Base-by-base conservation (phyloP, 2,113 vertebrate genomes). In the Cranoglanis bouderius region DNA sequence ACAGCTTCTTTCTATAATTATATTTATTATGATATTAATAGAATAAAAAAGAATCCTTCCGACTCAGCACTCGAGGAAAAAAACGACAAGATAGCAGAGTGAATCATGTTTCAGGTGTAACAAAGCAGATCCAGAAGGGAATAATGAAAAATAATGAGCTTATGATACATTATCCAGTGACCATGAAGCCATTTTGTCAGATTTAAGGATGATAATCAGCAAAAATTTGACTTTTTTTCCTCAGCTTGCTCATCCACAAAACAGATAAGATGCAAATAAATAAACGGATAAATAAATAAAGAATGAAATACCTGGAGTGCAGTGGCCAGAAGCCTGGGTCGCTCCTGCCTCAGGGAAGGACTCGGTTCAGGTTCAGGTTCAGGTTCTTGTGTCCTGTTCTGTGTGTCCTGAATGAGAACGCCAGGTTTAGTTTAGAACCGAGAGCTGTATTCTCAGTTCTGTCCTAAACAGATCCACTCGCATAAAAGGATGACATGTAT, bases 1-100 rank as follows among this genome's bases (percentile, higher is more conserved):
- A 82, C 80, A 35, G 80, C 80, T 35, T 53, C 80, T 35, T 26
- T 57, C 51, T 55, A 9, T 24, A 82, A 57, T 82, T 57, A 82
- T 57, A 19, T 82, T 82, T n/a, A 57, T 57, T 4, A 82, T 57
- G 49, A 55, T 82, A 38, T 9, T 82, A 57, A 82, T 75, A 82
- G 26, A 21, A 49, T 49, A 49, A 84, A 49, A 55, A 82, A 82
- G 26, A 43, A 12, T n/a, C 7, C 32, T 53, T 51, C 32, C 4
- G 9, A 2, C 32, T 57, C 51, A 82, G n/a, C 80, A 57, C 8
- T 43, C 18, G 70, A 46, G 72, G 16, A 12, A n/a, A 67, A 67
- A 67, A 1, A 7, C n/a, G 24, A 32, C 29, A 13, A 32, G 29
- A 13, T 14, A 67, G 61, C 26, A n/a, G 61, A n/a, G 29, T 18